Conservation (phyloP, 2,113 vertebrate species). For the Oryzias celebensis region DNA sequence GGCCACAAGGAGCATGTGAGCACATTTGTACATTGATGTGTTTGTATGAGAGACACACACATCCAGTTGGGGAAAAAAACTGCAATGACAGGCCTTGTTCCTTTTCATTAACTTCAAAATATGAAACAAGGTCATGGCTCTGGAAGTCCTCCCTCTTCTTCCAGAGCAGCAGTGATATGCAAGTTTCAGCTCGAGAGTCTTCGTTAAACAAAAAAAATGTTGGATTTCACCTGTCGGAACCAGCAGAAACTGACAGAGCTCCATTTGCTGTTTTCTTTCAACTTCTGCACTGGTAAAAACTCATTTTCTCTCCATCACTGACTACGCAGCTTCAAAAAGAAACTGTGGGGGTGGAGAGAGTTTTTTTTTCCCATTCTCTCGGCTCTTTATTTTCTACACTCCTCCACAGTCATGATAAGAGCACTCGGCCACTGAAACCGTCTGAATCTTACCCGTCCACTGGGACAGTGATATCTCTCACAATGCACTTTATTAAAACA, state of each 20-base stretch:
- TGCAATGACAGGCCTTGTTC: slow-evolving; percentile 67
- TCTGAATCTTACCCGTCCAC: slow-evolving; percentile 49
- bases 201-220: slow-evolving; percentile 56
- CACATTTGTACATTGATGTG: slow-evolving; percentile 26
- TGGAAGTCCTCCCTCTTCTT: slow-evolving; percentile 39
- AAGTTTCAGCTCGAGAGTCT: slow-evolving; percentile 44
- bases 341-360: slow-evolving; percentile 48
- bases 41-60: slow-evolving; percentile 21
- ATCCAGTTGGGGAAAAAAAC: slow-evolving; percentile 35
- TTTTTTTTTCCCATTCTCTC: slow-evolving; percentile 43
- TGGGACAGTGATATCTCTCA: slow-evolving; percentile 29
- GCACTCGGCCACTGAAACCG: slow-evolving; percentile 45
- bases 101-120: slow-evolving; percentile 72
- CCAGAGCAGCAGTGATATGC: slow-evolving; percentile 26
- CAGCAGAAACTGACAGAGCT: slow-evolving; percentile 28
- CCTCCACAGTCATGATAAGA: slow-evolving; percentile 63
- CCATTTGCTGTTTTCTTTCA: slow-evolving; percentile 37
- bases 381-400: slow-evolving; percentile 55
- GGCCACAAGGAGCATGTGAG: slow-evolving; percentile 21
- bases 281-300: slow-evolving; percentile 26
- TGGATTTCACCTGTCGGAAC: slow-evolving; percentile 50
- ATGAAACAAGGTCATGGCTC: slow-evolving; percentile 74
- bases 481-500: slow-evolving; percentile 21
- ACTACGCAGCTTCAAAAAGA: slow-evolving; percentile 52
- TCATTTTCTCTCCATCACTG: slow-evolving; percentile 17